Base-by-base conservation (phyloP, 2,888 invertebrate genomes). In the Nyleta sp. region DNA sequence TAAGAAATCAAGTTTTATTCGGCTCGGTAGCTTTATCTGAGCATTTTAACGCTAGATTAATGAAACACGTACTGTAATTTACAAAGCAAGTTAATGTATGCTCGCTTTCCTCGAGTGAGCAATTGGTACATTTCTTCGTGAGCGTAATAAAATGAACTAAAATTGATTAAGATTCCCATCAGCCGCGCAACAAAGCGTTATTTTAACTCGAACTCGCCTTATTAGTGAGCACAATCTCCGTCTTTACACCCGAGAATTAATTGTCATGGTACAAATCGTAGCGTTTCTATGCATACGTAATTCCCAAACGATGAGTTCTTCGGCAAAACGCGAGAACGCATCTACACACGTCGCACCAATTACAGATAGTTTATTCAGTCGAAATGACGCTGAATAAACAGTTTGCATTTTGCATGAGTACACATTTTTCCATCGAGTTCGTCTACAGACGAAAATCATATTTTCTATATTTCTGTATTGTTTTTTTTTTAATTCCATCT, bases 351-450 rank as follows among this genome's bases (percentile, higher is more conserved):
- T 33, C 33, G 72, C 22, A 11, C 42, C 57, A 73, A 57, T 73
- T 65, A 73, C 22, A n/a, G 6, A 11, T 48, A 44, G 62, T 72
- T 71, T 72, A 48, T 64, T 55, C 40, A 62, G 38, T 20, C 28
- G 24, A 72, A 44, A 53, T 55, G 44, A 60, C 60, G 28, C 24
- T 53, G 11, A 42, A 22, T 22, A 50, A 38, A 50, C 50, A 24
- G 40, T 40, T 57, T 35, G 22, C 40, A 17, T 31, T 42, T 15
- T 17, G 22, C 42, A 42, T 13, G 42, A 70, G 13, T 33, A 33
- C 31, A 4, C 17, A n/a, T 35, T 68, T 70, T 68, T 59, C 7
- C 28, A 18, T 20, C 13, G 13, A 18, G 6, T 3, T 42, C 52
- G 24, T 17, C 18, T 52, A 40, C 11, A 38, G 4, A 24, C 18